Evolutionary conservation across 2,113 vertebrate genomes (phyloP).

Genomic region (Loxodonta africana): DNA sequence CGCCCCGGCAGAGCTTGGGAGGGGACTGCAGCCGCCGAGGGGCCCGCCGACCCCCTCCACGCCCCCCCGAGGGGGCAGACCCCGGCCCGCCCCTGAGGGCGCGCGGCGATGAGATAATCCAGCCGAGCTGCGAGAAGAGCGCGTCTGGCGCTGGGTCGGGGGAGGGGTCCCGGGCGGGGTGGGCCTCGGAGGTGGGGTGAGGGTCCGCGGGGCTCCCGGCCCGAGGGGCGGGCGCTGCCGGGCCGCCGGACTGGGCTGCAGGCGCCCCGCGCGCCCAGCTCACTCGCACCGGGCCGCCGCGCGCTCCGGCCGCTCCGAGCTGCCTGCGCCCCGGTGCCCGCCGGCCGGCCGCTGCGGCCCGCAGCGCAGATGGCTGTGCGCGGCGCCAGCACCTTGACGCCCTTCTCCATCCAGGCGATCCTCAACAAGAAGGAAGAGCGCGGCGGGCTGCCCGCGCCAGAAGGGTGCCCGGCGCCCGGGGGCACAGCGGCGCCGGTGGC

Average conservation of each 20-base stretch:
- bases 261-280: constrained; percentile 39
- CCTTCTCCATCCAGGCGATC: constrained; percentile 97
- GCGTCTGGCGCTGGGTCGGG: background rate
- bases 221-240: constrained; percentile 63
- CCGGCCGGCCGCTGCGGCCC: constrained; percentile 55
- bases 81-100: constrained; percentile 50
- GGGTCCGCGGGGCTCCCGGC: constrained; percentile 60
- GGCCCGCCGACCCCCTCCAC: background rate
- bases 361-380: constrained; percentile 92
- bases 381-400: constrained; percentile 90
- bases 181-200: constrained; percentile 63
- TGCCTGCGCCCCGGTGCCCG: background rate
- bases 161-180: constrained; percentile 6
- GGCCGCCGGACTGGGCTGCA: constrained; percentile 52
- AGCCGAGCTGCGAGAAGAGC: constrained; percentile 60
- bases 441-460: constrained; percentile 62
- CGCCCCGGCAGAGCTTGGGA: constrained; percentile 17
- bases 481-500: constrained; percentile 64
- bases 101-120: constrained; percentile 67
- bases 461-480: constrained; percentile 72
- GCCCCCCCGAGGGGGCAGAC: constrained; percentile 14
- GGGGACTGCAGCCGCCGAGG: constrained; percentile 37
- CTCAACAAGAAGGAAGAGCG: constrained; percentile 95
- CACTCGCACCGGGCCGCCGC: constrained; percentile 30
- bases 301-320: constrained; percentile 28